Base-by-base conservation (phyloP, 2,797 vertebrate species). In the Lutjanus campechanus region DNA sequence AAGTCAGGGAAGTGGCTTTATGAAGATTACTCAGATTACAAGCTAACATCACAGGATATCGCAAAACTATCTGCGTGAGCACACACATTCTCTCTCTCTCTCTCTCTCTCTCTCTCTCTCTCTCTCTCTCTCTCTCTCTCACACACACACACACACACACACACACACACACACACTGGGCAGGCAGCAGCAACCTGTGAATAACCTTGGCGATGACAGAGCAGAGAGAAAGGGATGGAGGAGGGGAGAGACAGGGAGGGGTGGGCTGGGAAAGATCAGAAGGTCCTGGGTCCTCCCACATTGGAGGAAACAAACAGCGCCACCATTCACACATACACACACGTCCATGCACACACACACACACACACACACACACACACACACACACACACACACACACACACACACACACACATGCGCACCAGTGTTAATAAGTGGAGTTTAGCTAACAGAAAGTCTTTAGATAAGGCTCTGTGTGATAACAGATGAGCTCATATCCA, bases 401-500 rank as follows among this genome's bases (percentile, higher is more conserved):
- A 44, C 55, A 8, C 77, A 73, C 65, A 74, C 67, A 60, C 85
- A 56, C 55, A 58, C 58, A 65, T 7, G 11, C 60, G 3, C 80
- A 79, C 40, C 67, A 73, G 40, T 72, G 74, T 86, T 93, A 93
- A 90, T 91, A 93, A 76, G 76, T 82, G 63, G 77, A 89, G 82
- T 92, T 91, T 82, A 88, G 82, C 83, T 69, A 83, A 79, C 78
- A 90, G 82, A 88, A 83, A 77, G 80, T 89, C 87, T 84, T 79
- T 61, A 93, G 93, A 94, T 93, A 94, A 93, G 87, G 75, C 76
- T 82, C 72, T 85, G 73, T 86, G 66, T 49, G 90, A 95, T 95
- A 96, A 95, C 91, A 94, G 90, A 96, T 96, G 95, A 96, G 91
- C 92, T 96, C 95, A 96, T 93, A 91, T 95, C 94, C 95, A 96